Base-by-base conservation (phyloP, 2,888 invertebrate species). In the Spatulosminthurus flaviceps region DNA sequence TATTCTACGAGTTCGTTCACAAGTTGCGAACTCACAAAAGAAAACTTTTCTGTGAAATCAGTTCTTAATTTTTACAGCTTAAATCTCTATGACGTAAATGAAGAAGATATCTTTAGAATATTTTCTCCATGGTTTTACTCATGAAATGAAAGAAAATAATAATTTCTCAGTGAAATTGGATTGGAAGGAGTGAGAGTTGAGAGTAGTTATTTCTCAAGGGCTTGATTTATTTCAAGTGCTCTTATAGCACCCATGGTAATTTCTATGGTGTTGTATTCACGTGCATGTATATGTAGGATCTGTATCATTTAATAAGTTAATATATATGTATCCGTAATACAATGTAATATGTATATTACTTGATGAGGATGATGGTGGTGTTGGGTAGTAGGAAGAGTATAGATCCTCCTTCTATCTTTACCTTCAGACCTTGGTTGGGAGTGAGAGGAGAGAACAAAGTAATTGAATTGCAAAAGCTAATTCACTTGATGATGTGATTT, bases 391-490 rank as follows among this genome's bases (percentile, higher is more conserved):
- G 19, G 16, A 19, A 34, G 34, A 34, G 9, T 70, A 70, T 2
- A 21, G 70, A 16, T 16, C 34, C 21, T 16, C 21, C 16, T 42
- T 42, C 28, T 42, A 16, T n/a, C 42, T n/a, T 21, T 51, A 41
- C 71, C 21, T 24, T 21, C 67, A 67, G 21, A 29, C 29, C 5
- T 29, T 69, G 29, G 13, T 9, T 41, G 66, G 43, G 77, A 67
- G 66, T 67, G 67, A n/a, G 51, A 69, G 29, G 28, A 43, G 29
- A 43, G 81, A 67, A 51, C 43, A 78, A 78, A 73, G 80, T 81
- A 85, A 85, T 85, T 84, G 84, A 84, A 85, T 84, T 83, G 84
- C 81, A 82, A 85, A 84, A 84, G 84, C 84, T 84, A 85, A 84
- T 85, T 85, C 83, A 82, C 78, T 83, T 83, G 82, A 83, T 81